Conservation (phyloP, 2,888 invertebrate genomes). For the Monopis laevigella region DNA sequence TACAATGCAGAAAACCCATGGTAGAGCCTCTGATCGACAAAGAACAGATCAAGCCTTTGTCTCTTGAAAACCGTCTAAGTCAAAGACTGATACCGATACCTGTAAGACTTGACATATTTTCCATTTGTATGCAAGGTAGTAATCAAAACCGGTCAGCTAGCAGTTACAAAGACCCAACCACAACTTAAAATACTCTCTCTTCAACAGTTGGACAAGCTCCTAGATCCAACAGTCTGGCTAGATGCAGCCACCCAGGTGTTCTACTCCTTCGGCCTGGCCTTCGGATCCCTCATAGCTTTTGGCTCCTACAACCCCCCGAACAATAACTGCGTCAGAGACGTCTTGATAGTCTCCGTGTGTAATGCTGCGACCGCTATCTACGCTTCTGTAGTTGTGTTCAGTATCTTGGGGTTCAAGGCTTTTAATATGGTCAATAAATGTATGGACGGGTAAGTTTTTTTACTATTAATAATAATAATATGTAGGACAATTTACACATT, state of each 20-base stretch:
- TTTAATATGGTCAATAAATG: constrained; percentile 88
- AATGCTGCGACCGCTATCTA: constrained; percentile 95
- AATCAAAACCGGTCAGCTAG: too few relatives aligned
- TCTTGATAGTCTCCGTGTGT: constrained; percentile 88
- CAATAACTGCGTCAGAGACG: constrained; percentile 94
- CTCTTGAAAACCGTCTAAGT: too few relatives aligned
- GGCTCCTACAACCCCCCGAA: constrained; percentile 95
- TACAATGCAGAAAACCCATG: too few relatives aligned
- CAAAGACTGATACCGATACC: too few relatives aligned
- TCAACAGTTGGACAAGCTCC: constrained; percentile 80
- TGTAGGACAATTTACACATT: too few relatives aligned
- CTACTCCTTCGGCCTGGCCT: constrained; percentile 94
- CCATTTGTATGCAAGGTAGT: too few relatives aligned
- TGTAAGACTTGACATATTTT: too few relatives aligned
- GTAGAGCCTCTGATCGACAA: too few relatives aligned
- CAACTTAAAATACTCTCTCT: constrained; percentile 12
- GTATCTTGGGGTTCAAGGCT: constrained; percentile 97
- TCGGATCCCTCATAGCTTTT: constrained; percentile 94
- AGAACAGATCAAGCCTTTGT: too few relatives aligned
- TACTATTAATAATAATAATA: too few relatives aligned
- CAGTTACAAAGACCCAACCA: too few relatives aligned
- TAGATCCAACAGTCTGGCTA: constrained; percentile 91
- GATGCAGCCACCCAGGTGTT: constrained; percentile 98
- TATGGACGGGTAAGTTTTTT: constrained; percentile 63
- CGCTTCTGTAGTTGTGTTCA: constrained; percentile 94